A percentile compares a stretch with the other conserved stretches of the same genome.
phyloP scores from a whole-genome alignment of 2,797 vertebrate genomes.

The Eulemur mongoz region DNA sequence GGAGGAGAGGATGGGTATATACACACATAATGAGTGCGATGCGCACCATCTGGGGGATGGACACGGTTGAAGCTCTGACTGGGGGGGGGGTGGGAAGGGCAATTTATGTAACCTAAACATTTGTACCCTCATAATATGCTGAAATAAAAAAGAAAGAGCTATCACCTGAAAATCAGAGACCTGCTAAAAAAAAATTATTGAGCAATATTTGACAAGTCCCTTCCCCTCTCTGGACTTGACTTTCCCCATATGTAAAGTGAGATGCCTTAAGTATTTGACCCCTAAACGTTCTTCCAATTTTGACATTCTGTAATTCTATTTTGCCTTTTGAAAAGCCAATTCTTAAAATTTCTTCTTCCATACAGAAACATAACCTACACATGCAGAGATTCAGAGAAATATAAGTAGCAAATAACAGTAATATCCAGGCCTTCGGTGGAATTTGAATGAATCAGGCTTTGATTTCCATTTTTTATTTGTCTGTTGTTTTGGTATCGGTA shows the following conservation, averaged over 20 bases:
- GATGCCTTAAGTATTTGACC: not conserved
- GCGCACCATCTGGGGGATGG: too few relatives aligned
- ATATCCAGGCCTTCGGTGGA: not conserved
- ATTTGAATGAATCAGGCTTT: not conserved
- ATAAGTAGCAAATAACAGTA: not conserved
- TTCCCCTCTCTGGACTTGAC: not conserved
- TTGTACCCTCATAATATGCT: too few relatives aligned
- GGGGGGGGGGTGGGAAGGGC: too few relatives aligned
- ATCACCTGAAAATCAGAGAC: conserved; percentile 6
- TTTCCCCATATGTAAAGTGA: not conserved
- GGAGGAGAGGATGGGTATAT: not conserved
- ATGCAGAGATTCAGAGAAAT: conserved; percentile 9
- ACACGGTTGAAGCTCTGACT: too few relatives aligned
- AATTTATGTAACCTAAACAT: too few relatives aligned
- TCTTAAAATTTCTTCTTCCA: conserved; percentile 27
- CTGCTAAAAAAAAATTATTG: not conserved
- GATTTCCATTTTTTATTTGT: not conserved
- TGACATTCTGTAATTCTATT: conserved; percentile 24
- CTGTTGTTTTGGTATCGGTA: not conserved
- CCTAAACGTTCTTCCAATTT: not conserved
- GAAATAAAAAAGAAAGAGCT: not conserved
- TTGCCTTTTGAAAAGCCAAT: not conserved
- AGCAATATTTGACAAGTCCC: not conserved
- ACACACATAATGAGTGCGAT: too few relatives aligned
- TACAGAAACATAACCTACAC: not conserved